Evolutionary conservation across 1,140 invertebrate genomes (phyloP).

Genomic region (Atopsyche davidsoni): DNA sequence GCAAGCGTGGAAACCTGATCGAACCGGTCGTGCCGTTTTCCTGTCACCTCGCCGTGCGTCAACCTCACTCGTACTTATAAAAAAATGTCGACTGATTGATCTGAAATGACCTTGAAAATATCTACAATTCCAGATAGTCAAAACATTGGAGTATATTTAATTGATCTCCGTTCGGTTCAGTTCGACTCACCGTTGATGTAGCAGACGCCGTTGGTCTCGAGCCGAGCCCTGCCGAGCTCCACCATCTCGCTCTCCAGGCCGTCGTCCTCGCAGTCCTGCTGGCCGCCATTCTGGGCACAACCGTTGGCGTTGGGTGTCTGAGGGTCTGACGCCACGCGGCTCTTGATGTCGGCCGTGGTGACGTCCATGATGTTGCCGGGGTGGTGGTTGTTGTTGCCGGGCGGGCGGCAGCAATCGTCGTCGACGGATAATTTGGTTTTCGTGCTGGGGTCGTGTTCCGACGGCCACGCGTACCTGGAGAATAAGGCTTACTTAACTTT

Average conservation of each 20-base stretch:
- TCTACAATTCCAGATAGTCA: no score
- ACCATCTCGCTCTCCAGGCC: slow-evolving; percentile 36
- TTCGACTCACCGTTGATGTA: slow-evolving; percentile 88
- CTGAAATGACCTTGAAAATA: no score
- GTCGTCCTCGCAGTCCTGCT: slow-evolving; percentile 31
- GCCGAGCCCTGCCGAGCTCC: slow-evolving; percentile 56
- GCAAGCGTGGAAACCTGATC: no score
- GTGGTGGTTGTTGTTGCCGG: slow-evolving; percentile 28
- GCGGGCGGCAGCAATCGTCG: neutral
- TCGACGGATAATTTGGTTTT: slow-evolving; percentile 11
- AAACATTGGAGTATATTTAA: no score
- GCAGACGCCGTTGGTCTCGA: slow-evolving; percentile 73
- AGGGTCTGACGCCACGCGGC: neutral
- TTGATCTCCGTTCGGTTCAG: no score
- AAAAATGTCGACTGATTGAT: no score
- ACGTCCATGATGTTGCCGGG: slow-evolving; percentile 20
- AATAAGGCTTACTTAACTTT: neutral
- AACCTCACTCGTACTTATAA: no score
- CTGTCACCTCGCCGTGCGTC: no score
- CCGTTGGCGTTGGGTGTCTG: slow-evolving; percentile 26
- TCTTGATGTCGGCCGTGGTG: slow-evolving; percentile 1
- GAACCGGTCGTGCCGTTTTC: no score
- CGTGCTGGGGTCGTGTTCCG: slow-evolving; percentile 13
- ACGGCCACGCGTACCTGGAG: slow-evolving; percentile 23
- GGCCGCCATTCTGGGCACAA: slow-evolving; percentile 19